Conservation (phyloP, 1,140 invertebrate species). For the Pseudomyrmex dendroicus region DNA sequence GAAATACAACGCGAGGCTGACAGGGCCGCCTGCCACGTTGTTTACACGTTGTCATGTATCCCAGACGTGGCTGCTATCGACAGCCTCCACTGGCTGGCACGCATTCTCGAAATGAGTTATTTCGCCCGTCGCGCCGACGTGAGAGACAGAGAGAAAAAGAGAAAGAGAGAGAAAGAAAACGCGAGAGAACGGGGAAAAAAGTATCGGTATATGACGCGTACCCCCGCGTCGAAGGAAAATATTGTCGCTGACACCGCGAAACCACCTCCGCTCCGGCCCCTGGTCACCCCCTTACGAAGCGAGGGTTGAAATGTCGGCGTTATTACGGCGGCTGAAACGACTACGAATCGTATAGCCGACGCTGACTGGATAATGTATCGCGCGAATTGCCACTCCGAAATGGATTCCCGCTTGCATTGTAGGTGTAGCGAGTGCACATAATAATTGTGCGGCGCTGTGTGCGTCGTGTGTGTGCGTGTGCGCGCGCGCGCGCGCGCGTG, state of each 20-base stretch:
- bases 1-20: constrained; percentile 66
- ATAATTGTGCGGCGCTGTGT: constrained; percentile 64
- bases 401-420: constrained; percentile 68
- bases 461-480: background rate
- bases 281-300: constrained; percentile 62
- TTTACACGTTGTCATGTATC: constrained; percentile 74
- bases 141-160: background rate
- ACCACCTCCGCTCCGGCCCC: constrained; percentile 50
- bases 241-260: constrained; percentile 73
- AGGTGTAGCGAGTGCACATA: constrained; percentile 66
- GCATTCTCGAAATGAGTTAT: constrained; percentile 77
- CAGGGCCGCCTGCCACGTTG: constrained; percentile 66
- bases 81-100: constrained; percentile 70
- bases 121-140: constrained; percentile 54
- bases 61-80: constrained; percentile 73
- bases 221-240: constrained; percentile 72
- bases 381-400: constrained; percentile 72
- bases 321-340: constrained; percentile 70
- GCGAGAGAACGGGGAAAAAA: constrained; percentile 29
- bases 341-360: constrained; percentile 71
- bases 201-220: constrained; percentile 66
- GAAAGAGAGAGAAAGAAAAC: constrained; percentile 6
- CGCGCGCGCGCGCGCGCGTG: background rate
- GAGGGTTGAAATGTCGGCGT: constrained; percentile 70
- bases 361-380: constrained; percentile 74